Base-by-base conservation (phyloP, 2,113 vertebrate genomes). In the Solea solea region DNA sequence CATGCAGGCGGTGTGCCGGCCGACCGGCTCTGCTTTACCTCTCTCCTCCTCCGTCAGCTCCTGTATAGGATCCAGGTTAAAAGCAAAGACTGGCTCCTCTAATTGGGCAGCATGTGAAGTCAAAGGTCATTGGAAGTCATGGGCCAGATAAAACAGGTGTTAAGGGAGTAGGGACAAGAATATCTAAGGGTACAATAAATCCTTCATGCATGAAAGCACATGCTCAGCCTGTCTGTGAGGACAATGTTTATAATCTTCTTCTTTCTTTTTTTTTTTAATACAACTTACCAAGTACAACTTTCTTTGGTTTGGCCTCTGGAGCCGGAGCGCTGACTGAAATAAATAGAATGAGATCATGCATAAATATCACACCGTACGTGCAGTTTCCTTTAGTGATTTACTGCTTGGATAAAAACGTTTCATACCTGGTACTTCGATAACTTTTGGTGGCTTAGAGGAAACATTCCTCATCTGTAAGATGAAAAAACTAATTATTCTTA, bases 21-120 rank as follows among this genome's bases (percentile, higher is more conserved):
- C 50, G 28, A 64, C 15, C 39, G 41, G 57, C 61, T 58, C 81
- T 15, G 7, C 34, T 79, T 96, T 97, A 98, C 97, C 97, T 97
- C 94, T 95, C 78, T 98, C 96, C 91, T 98, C 96, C 88, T 99
- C 96, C 90, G 96, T 95, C 92, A 97, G 93, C 90, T 98, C 97
- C 93, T 96, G 94, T 94, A 98, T 97, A 77, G 97, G 95, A 80
- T 99, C 96, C 95, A 98, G 93, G 81, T 95, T 91, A 90, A 91
- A 93, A 84, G 94, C 90, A 61, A 93, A 91, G 81, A 84, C 90
- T 46, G 93, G 83, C 91, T 96, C 95, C 81, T 97, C 97, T 98
- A 93, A 88, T 90, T 83, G 91, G 27, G 82, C 82, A 89, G 90
- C 76, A 90, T 74, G 82, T 53, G 88, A 74, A 59, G 77, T 71